These are phyloP conservation scores for Epizoanthus scotinus DNA, from an alignment of 92 coral and sea anemone species.

Conservation along the genomic window DNA sequence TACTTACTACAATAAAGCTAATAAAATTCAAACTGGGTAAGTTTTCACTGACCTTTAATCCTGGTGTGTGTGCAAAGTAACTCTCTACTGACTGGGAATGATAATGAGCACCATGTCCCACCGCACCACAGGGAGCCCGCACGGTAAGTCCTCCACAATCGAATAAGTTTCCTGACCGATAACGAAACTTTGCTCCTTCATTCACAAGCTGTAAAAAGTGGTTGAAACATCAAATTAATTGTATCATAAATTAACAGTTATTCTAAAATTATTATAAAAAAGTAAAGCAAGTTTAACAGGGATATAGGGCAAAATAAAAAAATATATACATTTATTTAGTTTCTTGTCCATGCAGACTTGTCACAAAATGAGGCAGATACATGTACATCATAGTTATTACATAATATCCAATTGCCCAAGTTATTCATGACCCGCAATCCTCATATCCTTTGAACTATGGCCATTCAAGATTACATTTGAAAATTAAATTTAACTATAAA, in stretches of 20 bases:
- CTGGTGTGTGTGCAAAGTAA: slow-evolving; percentile 94
- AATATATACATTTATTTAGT: no score
- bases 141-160: slow-evolving; percentile 95
- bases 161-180: slow-evolving; percentile 93
- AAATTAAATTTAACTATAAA: no score
- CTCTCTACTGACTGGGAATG: slow-evolving; percentile 98
- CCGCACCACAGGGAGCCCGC: slow-evolving; percentile 98
- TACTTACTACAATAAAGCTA: neutral
- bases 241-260: neutral
- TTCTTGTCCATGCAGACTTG: no score
- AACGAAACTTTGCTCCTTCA: slow-evolving; percentile 91
- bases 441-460: no score
- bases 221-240: neutral
- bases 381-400: no score
- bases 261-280: no score
- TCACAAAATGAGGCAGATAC: no score
- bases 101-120: slow-evolving; percentile 97
- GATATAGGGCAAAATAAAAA: no score
- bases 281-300: no score
- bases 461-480: no score
- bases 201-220: slow-evolving; percentile 64
- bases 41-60: slow-evolving; percentile 73
- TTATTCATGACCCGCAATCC: no score
- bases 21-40: neutral
- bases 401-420: no score